A percentile compares a stretch with the other conserved stretches of the same genome.
Conservation (phyloP, 2,888 invertebrate species). For the Galerucella nymphaeae region DNA sequence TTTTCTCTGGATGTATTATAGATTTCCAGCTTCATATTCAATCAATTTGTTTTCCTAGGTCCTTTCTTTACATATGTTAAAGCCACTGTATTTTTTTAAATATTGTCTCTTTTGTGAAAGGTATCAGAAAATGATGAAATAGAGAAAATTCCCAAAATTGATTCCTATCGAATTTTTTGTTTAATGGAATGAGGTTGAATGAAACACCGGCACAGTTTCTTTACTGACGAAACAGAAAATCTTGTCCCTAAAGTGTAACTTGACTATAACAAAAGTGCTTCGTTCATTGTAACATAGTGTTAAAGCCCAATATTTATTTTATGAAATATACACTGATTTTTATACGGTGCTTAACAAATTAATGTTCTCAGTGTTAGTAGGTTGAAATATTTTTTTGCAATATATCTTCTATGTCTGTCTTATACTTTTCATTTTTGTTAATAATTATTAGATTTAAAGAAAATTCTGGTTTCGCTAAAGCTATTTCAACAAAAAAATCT, state of each 20-base stretch:
- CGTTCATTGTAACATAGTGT: conserved; percentile 46
- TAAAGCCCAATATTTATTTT: conserved; percentile 47
- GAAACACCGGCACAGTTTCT: conserved; percentile 32
- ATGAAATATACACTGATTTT: conserved; percentile 45
- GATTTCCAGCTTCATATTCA: too few species aligned
- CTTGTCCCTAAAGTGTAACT: conserved; percentile 32
- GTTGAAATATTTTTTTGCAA: not conserved
- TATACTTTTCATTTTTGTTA: not conserved
- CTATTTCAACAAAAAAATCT: not conserved
- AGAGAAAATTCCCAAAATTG: too few species aligned
- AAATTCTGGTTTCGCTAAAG: not conserved
- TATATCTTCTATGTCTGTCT: not conserved
- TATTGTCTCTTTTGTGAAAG: too few species aligned
- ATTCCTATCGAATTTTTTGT: too few species aligned
- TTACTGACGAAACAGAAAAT: conserved; percentile 24
- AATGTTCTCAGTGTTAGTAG: conserved; percentile 22
- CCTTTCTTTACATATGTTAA: too few species aligned
- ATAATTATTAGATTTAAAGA: not conserved
- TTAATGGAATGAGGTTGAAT: conserved; percentile 5
- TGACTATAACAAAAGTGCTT: conserved; percentile 54
- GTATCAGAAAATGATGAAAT: too few species aligned
- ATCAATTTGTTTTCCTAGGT: too few species aligned
- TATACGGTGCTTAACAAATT: conserved; percentile 23
- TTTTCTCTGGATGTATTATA: too few species aligned
- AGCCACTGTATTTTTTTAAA: too few species aligned